A percentile compares a stretch with the other conserved stretches of the same genome.
These are phyloP conservation scores for Struthio camelus DNA, from an alignment of 2,113 vertebrate species.

Conservation along the genomic window DNA sequence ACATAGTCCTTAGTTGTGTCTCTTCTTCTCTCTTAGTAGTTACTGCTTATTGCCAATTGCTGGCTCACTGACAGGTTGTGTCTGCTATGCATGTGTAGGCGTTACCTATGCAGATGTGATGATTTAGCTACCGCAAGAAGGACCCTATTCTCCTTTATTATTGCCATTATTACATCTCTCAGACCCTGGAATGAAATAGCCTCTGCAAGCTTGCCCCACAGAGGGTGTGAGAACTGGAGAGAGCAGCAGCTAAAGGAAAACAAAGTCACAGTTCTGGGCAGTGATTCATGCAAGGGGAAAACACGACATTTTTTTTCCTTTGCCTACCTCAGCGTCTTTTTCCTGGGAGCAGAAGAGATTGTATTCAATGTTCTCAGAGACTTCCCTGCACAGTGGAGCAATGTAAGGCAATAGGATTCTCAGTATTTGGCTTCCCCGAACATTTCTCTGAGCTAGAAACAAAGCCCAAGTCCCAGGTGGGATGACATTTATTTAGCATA, in stretches of 20 bases:
- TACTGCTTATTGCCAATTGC: not conserved
- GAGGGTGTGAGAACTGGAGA: not conserved
- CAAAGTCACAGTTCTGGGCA: not conserved
- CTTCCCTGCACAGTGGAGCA: not conserved
- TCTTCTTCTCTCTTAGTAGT: not conserved
- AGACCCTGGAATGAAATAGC: not conserved
- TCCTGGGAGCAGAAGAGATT: not conserved
- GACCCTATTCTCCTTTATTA: not conserved
- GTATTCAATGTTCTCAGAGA: not conserved
- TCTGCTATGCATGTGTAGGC: not conserved
- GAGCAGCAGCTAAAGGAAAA: not conserved
- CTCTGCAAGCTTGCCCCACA: not conserved
- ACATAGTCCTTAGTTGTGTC: not conserved
- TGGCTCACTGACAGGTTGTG: not conserved
- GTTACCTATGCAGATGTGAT: not conserved
- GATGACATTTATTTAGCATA: conserved; percentile 49
- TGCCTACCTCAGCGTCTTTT: not conserved
- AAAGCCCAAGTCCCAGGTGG: not conserved
- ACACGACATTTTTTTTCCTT: not conserved
- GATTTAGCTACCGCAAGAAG: not conserved
- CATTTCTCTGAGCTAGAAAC: not conserved
- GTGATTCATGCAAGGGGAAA: not conserved
- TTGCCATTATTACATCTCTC: not conserved
- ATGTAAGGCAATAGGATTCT: not conserved
- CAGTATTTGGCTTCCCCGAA: conserved; percentile 14